Evolutionary conservation across 1,140 invertebrate species (phyloP), one percentile per base, ranked within the genome.

Genomic region (Chrysopa pallens): DNA sequence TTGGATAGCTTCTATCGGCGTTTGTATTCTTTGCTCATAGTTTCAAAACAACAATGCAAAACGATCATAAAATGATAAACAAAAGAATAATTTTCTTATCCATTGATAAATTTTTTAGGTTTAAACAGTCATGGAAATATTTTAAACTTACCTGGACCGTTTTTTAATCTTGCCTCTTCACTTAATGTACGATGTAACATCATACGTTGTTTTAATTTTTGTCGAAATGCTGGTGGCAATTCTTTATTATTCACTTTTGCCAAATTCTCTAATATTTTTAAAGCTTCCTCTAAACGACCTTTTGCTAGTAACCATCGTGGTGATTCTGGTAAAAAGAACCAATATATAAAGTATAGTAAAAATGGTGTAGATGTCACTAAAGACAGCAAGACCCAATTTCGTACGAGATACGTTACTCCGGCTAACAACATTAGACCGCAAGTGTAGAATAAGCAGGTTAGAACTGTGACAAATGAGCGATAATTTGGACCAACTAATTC

Each of bases 401-500:
- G 61, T 37, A 90, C 71, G 23, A 88, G 60, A 57, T 86, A 91
- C 2, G 86, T 84, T 2, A 92, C 70, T 4, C 74, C 72, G 4
- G 88, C 76, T 29, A 92, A 55, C 49, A 90, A 62, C 53, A 88
- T 82, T 27, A 91, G 67, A 1, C 86, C 85, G 38, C 85, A 65
- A 5, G 85, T 88, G 56, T 91, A 92, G 55, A 87, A 89, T 27
- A 87, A 73, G 49, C 86, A 90, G 0, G 84, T 90, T 76, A 89
- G 80, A 1, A 89, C 84, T 1, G 85, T 91, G 0, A 87, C 81
- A 59, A 88, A 90, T 1, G 86, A 89, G 48, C 89, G 68, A 63
- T 91, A 90, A 57, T 83, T 87, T 15, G 85, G 84, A 4, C 86
- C 85, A 12, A 91, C 87, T 23, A 92, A 56, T 65, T 93, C 89